A percentile compares a stretch with the other conserved stretches of the same genome.
phyloP scores from a whole-genome alignment of 2,888 invertebrate species.

The Xestia sexstrigata region DNA sequence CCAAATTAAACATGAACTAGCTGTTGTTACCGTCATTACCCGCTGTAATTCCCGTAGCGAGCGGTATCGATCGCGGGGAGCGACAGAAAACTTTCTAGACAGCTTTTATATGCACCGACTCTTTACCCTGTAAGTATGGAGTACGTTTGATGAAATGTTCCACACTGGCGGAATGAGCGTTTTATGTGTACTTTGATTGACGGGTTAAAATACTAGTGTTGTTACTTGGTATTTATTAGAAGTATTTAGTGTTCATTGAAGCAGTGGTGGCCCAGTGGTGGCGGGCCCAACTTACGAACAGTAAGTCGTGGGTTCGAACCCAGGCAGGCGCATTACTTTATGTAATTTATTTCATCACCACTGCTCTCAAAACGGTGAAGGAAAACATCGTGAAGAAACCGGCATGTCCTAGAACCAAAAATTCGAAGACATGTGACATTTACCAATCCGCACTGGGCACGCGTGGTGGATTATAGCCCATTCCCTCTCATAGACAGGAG shows the following conservation, averaged over 20 bases:
- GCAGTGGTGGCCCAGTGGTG: too few species aligned
- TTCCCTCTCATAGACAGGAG: too few species aligned
- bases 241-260: slow-evolving; percentile 44
- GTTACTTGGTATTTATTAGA: slow-evolving; percentile 38
- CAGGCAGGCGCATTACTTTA: too few species aligned
- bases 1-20: slow-evolving; percentile 85
- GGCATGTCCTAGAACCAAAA: too few species aligned
- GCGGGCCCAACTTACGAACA: too few species aligned
- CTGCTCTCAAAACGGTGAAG: too few species aligned
- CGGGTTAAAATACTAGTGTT: slow-evolving; percentile 65
- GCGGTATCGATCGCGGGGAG: slow-evolving; percentile 88
- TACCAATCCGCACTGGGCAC: too few species aligned
- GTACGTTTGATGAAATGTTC: slow-evolving; percentile 75
- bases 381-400: too few species aligned
- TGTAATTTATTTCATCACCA: too few species aligned
- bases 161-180: slow-evolving; percentile 69
- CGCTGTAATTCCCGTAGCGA: slow-evolving; percentile 83
- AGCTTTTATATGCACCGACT: slow-evolving; percentile 91
- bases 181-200: slow-evolving; percentile 59
- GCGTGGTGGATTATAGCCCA: too few species aligned
- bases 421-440: too few species aligned
- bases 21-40: slow-evolving; percentile 85
- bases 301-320: too few species aligned
- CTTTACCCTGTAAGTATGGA: slow-evolving; percentile 84
- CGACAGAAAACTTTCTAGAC: slow-evolving; percentile 91